phyloP scores from a whole-genome alignment of 2,888 invertebrate genomes.

The Rotaria macrura region DNA sequence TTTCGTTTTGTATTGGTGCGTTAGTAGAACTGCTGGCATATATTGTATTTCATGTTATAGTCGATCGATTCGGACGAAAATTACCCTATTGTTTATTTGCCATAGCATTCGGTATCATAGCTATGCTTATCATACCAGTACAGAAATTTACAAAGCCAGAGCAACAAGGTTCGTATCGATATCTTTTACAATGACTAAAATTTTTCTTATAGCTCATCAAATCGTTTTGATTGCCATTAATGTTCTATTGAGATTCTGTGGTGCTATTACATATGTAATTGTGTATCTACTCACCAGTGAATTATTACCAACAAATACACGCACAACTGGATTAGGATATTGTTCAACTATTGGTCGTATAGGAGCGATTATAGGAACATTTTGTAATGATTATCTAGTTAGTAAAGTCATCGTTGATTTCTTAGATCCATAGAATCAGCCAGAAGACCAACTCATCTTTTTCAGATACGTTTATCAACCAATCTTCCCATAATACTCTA shows the following conservation, averaged over 20 bases:
- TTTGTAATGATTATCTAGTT: background rate
- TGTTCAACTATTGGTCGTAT: constrained; percentile 29
- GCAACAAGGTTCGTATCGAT: background rate
- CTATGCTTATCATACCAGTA: background rate
- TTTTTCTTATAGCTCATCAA: background rate
- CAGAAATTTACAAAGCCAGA: background rate
- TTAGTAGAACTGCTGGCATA: constrained; percentile 68
- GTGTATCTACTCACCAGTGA: constrained; percentile 27
- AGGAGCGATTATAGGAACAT: background rate
- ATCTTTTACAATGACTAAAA: no score
- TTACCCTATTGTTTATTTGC: constrained; percentile 62
- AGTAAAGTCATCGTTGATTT: background rate
- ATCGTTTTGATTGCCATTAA: background rate
- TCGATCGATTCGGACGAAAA: constrained; percentile 64
- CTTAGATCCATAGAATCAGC: background rate
- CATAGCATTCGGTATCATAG: constrained; percentile 49
- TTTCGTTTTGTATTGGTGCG: constrained; percentile 66
- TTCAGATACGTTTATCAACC: background rate
- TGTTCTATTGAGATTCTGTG: constrained; percentile 21
- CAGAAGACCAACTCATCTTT: background rate
- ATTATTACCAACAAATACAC: constrained; percentile 31
- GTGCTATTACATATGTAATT: constrained; percentile 24
- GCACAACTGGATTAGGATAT: constrained; percentile 23
- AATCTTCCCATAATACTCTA: background rate
- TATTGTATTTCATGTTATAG: constrained; percentile 54